Base-by-base conservation (phyloP, 1,140 invertebrate genomes). In the Zaprionus nigranus region DNA sequence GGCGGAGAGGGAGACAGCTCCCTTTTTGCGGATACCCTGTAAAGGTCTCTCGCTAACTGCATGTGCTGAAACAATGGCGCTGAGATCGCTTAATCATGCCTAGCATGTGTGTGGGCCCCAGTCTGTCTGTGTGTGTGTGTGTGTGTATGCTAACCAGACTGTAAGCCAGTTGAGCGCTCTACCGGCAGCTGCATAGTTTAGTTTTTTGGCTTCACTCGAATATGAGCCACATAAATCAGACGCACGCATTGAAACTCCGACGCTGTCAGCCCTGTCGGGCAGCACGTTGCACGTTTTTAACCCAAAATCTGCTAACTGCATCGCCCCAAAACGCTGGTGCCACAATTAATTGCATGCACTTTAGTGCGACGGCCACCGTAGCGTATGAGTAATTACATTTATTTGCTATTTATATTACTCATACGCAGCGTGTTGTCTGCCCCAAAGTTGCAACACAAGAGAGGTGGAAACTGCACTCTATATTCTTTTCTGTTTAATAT, bases 11-110 rank as follows among this genome's bases (percentile, higher is more conserved):
- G 15, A n/a, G 38, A 13, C 15, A n/a, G 20, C 17, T 40, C 46
- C 28, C 9, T 17, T 26, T 26, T 13, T 49, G 26, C 20, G 24
- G 30, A 36, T 36, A n/a, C 36, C n/a, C 26, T 24, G 12, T 22
- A 40, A 4, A 13, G 46, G 34, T 17, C 15, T 36, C 38, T 46
- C 26, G 64, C 72, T 30, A 24, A 26, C 66, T 58, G 58, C 57
- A 51, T 66, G 58, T 28, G 75, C 75, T 73, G 84, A 85, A 91
- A 91, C 88, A 91, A 91, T 73, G 77, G 84, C 79, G 81, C 81
- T 62, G 78, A 91, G 87, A 91, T 88, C 88, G 90, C 88, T 91
- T 91, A 82, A 91, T 91, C 88, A 91, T 91, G 79, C 65, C 79
- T 67, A 80, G 86, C 82, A 80, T 86, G 82, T 90, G 85, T 90